Evolutionary conservation across 2,888 invertebrate genomes (phyloP), one percentile per base, ranked within the genome.

Genomic region (Apantesis nais): DNA sequence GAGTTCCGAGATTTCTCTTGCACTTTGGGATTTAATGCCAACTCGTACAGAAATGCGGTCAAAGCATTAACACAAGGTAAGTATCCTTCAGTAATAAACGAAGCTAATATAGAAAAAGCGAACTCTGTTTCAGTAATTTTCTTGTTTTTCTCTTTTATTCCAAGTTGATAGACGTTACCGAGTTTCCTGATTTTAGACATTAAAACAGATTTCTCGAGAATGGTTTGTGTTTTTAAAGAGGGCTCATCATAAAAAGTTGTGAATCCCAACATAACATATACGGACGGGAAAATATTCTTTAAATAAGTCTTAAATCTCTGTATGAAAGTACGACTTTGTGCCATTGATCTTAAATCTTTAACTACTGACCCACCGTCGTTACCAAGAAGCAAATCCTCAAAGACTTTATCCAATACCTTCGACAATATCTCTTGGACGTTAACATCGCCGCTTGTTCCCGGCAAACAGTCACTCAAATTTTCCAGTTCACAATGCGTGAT

Each of bases 401-500:
- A 93, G 85, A 93, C 88, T 85, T 87, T 88, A 86, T 95, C 94
- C 92, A 95, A 91, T 92, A 93, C 88, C 87, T 90, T 88, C 83
- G 91, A 90, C 90, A 94, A 89, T 88, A 93, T 89, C 86, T 90
- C 88, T 90, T 92, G 93, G 89, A 93, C 91, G 88, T 92, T 93
- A 86, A 89, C 89, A 86, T 93, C 93, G 87, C 92, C 94, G 88
- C 92, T 94, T 92, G 90, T 93, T 93, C 92, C 93, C 83, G 90
- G 89, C 92, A 94, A 93, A 94, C 91, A 92, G 87, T 89, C 91
- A 88, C 90, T 91, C 88, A 92, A 91, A 88, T 89, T 90, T 87
- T 91, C 89, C 80, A 90, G 86, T 78, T 89, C 86, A 74, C 82
- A 80, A 62, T 87, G 78, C 76, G 92, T 85, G 81, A 84, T 90